These are phyloP conservation scores for Gymnobelideus leadbeateri DNA, from an alignment of 2,113 vertebrate genomes.

Conservation along the genomic window DNA sequence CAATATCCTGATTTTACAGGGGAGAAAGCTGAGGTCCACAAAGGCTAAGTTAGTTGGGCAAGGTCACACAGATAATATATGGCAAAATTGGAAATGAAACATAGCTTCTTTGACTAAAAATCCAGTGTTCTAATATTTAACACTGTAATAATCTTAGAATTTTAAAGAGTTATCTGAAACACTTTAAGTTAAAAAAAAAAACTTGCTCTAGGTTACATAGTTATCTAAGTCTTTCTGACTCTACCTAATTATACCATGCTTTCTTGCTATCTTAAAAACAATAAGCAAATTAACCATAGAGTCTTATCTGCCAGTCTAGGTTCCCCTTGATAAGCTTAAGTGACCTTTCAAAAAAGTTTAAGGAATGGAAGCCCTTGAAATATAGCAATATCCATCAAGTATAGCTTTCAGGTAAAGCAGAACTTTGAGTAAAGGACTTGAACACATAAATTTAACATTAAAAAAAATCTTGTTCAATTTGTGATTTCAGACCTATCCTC, in stretches of 20 bases:
- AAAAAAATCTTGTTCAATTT: slow-evolving; percentile 44
- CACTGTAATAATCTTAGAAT: not conserved
- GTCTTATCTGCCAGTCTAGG: not conserved
- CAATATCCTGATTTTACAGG: not conserved
- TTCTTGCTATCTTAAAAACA: not conserved
- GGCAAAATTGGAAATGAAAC: not conserved
- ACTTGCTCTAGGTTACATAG: not conserved
- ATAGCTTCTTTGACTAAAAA: not conserved
- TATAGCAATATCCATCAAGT: not conserved
- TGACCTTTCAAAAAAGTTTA: slow-evolving; percentile 35
- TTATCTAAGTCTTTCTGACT: not conserved
- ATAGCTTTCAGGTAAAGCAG: not conserved
- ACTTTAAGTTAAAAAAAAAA: not conserved
- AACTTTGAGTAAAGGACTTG: slow-evolving; percentile 7
- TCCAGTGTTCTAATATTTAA: not conserved
- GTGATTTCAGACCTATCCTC: slow-evolving; percentile 3
- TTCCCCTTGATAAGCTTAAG: slow-evolving; percentile 19
- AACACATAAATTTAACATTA: slow-evolving; percentile 21
- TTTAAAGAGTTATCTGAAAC: not conserved
- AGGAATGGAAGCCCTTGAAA: slow-evolving; percentile 40
- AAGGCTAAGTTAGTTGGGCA: not conserved
- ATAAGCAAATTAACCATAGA: slow-evolving; percentile 29
- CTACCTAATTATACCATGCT: not conserved
- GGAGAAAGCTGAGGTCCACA: too few species aligned
- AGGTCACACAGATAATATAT: not conserved